Evolutionary conservation across 2,113 vertebrate genomes (phyloP).

Genomic region (Tenebrosternarchus preto): DNA sequence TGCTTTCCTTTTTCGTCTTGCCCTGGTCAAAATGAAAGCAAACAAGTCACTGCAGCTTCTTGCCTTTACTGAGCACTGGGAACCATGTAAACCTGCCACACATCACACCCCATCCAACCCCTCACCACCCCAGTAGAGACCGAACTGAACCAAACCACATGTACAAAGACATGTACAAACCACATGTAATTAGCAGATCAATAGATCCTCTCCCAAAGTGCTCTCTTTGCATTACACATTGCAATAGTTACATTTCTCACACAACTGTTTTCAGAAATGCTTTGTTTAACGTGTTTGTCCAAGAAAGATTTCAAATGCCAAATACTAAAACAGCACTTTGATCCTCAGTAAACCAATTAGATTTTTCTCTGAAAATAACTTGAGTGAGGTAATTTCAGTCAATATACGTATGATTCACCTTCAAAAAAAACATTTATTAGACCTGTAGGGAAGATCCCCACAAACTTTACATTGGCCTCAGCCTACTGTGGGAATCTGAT

Average conservation of each 20-base stretch:
- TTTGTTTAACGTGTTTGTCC: too few species aligned
- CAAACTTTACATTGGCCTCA: background rate
- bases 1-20: background rate
- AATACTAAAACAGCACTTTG: background rate
- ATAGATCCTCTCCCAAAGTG: background rate
- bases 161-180: too few species aligned
- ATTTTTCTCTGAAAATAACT: background rate
- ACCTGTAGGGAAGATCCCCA: background rate
- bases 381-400: background rate
- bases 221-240: background rate
- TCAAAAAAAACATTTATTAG: background rate
- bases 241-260: background rate
- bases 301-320: too few species aligned
- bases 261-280: too few species aligned
- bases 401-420: background rate
- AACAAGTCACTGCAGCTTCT: background rate
- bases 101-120: too few species aligned
- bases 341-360: background rate
- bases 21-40: background rate
- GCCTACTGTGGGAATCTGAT: slow-evolving; percentile 17
- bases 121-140: too few species aligned
- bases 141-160: too few species aligned
- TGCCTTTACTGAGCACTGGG: background rate
- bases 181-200: too few species aligned
- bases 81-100: too few species aligned